Percentiles rank a stretch among this genome's conserved stretches.
Conservation (phyloP, 2,113 vertebrate species). For the Vulpes lagopus region DNA sequence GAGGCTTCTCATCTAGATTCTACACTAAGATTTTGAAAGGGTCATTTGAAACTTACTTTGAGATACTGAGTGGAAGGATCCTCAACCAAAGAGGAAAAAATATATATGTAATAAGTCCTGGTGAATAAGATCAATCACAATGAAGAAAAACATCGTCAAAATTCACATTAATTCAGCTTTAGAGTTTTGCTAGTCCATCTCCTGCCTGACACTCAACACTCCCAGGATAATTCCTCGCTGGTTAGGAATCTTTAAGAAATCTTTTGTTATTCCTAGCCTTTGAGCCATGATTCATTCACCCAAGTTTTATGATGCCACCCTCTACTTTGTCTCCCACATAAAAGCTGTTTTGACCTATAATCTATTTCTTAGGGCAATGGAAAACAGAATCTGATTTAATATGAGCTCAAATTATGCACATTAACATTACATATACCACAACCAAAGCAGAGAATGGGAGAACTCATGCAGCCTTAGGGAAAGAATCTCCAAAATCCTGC, state of each 20-base stretch:
- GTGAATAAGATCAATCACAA: not conserved
- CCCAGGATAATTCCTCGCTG: not conserved
- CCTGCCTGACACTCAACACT: not conserved
- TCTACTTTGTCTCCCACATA: not conserved
- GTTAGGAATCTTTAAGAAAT: not conserved
- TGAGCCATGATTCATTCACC: not conserved
- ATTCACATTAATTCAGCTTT: not conserved
- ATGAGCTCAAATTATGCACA: not conserved
- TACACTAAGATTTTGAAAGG: not conserved
- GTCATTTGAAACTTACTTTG: slow-evolving; percentile 40
- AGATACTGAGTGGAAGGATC: not conserved
- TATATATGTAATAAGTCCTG: not conserved
- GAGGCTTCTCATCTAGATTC: not conserved
- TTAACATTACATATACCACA: not conserved
- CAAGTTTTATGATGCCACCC: not conserved
- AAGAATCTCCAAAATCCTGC: not conserved
- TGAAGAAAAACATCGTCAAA: not conserved
- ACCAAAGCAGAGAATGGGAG: not conserved
- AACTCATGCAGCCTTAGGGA: not conserved
- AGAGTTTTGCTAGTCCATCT: not conserved
- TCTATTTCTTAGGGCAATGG: not conserved
- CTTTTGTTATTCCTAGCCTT: not conserved
- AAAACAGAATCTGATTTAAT: not conserved
- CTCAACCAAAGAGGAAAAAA: not conserved
- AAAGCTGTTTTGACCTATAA: not conserved